These are phyloP conservation scores for Heliconius hewitsoni DNA, from an alignment of 1,140 invertebrate species.

Conservation along the genomic window DNA sequence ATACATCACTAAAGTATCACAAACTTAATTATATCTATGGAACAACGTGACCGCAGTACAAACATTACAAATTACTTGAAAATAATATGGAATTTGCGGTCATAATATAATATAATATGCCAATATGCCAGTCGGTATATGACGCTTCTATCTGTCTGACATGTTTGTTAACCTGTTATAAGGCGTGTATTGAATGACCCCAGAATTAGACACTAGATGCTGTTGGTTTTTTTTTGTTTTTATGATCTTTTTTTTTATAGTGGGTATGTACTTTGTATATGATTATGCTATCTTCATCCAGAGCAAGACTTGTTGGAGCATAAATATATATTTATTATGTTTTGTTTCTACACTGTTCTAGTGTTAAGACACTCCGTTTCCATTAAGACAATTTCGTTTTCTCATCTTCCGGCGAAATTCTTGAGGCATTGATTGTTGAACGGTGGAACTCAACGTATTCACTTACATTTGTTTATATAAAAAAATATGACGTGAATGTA, in stretches of 20 bases:
- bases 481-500: too few species aligned
- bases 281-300: not conserved
- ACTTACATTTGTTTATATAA: too few species aligned
- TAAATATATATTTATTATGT: too few species aligned
- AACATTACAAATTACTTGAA: constrained; percentile 13
- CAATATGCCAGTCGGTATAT: not conserved
- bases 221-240: not conserved
- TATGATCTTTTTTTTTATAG: not conserved
- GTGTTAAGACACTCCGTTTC: too few species aligned
- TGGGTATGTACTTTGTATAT: too few species aligned
- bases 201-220: not conserved
- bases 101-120: constrained; percentile 10
- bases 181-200: not conserved
- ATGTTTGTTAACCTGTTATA: not conserved
- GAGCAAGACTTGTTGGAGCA: too few species aligned
- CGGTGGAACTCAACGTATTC: too few species aligned
- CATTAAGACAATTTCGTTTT: too few species aligned
- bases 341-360: too few species aligned
- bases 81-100: constrained; percentile 19
- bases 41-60: constrained; percentile 15
- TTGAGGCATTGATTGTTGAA: too few species aligned
- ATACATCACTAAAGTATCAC: not conserved
- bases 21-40: not conserved
- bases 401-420: too few species aligned
- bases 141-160: constrained; percentile 46